Base-by-base conservation (phyloP, 2,797 vertebrate species). In the Anas georgica region DNA sequence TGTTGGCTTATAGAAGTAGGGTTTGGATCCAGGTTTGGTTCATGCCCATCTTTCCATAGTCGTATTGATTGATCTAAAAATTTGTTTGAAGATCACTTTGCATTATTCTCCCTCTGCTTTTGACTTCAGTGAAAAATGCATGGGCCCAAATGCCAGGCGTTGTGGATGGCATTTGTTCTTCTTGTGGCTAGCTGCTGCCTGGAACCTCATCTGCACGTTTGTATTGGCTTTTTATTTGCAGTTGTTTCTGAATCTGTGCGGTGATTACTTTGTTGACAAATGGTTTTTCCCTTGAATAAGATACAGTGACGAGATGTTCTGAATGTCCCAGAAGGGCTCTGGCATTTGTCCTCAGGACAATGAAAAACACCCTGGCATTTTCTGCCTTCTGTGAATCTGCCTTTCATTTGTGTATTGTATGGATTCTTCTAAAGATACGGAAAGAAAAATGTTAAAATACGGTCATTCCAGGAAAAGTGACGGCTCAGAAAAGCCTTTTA, bases 231-330 rank as follows among this genome's bases (percentile, higher is more conserved):
- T 96, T 97, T 93, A 95, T 94, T 93, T 96, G 94, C 95, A 68
- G 78, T 96, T 91, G 83, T 95, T 90, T 96, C 94, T 90, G 91
- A 97, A 91, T 94, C 93, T 85, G 90, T 89, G 90, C 91, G 94
- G 87, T 91, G 92, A 96, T 95, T 91, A 95, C 86, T 95, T 93
- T 91, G 92, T 95, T 95, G 96, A 93, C 95, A 95, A 95, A 96
- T 97, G 95, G 88, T 83, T 93, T 95, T 96, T 95, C 86, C 79
- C 93, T 93, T 94, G 92, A 96, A 95, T 95, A 95, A 96, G 95
- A 95, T 91, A 94, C 84, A 91, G 91, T 88, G 90, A 94, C 86
- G 94, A 86, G 94, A 96, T 79, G 90, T 96, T 96, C 94, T 88
- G 86, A 94, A 88, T 80, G 88, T 94, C 95, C 93, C 95, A 96